phyloP scores from a whole-genome alignment of 2,113 vertebrate genomes.

The Craseonycteris thonglongyai region DNA sequence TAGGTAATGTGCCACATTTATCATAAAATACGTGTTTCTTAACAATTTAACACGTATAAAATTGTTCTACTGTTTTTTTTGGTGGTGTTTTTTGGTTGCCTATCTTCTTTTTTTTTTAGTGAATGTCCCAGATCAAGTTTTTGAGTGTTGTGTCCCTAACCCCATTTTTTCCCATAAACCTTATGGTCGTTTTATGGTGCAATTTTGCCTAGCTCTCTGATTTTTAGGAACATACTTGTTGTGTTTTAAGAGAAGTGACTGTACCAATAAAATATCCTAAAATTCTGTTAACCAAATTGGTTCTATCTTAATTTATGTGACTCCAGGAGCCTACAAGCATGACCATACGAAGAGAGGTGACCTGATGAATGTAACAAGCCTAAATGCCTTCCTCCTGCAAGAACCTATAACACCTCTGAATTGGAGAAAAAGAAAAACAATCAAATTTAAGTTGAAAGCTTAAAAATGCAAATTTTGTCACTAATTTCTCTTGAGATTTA shows the following conservation, averaged over 20 bases:
- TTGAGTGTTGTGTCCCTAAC: not conserved
- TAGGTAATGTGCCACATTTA: not conserved
- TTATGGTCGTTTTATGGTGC: not conserved
- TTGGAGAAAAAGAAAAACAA: slow-evolving; percentile 5
- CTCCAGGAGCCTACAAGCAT: not conserved
- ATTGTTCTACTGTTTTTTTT: not conserved
- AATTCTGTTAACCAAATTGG: not conserved
- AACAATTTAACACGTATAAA: not conserved
- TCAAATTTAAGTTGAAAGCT: slow-evolving; percentile 12
- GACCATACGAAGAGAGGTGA: not conserved
- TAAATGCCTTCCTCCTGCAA: not conserved
- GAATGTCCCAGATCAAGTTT: not conserved
- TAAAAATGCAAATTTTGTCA: slow-evolving; percentile 14
- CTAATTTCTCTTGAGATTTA: slow-evolving; percentile 38
- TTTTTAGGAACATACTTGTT: not conserved
- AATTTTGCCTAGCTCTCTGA: not conserved
- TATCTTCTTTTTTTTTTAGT: not conserved
- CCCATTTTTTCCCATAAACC: not conserved
- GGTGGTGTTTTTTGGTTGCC: not conserved
- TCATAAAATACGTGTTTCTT: not conserved
- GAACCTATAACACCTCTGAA: not conserved
- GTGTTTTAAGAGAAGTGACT: not conserved
- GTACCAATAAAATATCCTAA: not conserved
- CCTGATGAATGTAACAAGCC: not conserved
- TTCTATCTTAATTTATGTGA: not conserved